phyloP scores from a whole-genome alignment of 2,888 invertebrate species.

The Dolomedes plantarius region DNA sequence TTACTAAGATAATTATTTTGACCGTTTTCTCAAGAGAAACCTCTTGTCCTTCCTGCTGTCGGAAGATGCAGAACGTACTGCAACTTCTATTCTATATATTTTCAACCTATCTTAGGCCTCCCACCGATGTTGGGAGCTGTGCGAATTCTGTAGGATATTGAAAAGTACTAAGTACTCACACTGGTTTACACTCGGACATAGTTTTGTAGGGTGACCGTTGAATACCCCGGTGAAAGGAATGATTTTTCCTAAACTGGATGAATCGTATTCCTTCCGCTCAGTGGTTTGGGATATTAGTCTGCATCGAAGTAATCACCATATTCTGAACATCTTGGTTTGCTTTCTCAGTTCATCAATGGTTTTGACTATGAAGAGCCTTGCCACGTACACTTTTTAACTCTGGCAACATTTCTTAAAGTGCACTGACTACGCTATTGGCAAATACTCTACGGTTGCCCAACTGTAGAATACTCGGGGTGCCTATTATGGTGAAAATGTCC shows the following conservation, averaged over 20 bases:
- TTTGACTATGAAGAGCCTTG: slow-evolving; percentile 36
- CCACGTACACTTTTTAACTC: slow-evolving; percentile 31
- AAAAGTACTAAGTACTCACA: slow-evolving; percentile 29
- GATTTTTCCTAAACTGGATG: slow-evolving; percentile 59
- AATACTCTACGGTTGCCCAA: slow-evolving; percentile 70
- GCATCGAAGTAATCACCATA: slow-evolving; percentile 47
- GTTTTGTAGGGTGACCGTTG: slow-evolving; percentile 32
- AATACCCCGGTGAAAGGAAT: slow-evolving; percentile 57
- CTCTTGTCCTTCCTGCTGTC: too few species aligned
- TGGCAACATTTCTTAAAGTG: slow-evolving; percentile 26
- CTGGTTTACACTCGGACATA: slow-evolving; percentile 36
- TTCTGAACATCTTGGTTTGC: slow-evolving; percentile 54
- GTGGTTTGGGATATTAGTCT: slow-evolving; percentile 22
- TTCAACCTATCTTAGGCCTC: too few species aligned
- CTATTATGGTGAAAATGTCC: slow-evolving; percentile 54
- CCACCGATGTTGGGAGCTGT: too few species aligned
- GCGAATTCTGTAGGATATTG: too few species aligned
- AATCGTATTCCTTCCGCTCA: slow-evolving; percentile 69
- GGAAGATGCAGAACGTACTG: too few species aligned
- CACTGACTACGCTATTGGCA: slow-evolving; percentile 27
- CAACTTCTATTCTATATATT: too few species aligned
- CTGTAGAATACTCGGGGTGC: slow-evolving; percentile 67
- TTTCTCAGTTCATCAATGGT: slow-evolving; percentile 33
- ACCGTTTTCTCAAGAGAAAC: too few species aligned
- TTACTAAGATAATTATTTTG: too few species aligned